phyloP scores from a whole-genome alignment of 2,797 vertebrate genomes.

The Ataeniobius toweri region DNA sequence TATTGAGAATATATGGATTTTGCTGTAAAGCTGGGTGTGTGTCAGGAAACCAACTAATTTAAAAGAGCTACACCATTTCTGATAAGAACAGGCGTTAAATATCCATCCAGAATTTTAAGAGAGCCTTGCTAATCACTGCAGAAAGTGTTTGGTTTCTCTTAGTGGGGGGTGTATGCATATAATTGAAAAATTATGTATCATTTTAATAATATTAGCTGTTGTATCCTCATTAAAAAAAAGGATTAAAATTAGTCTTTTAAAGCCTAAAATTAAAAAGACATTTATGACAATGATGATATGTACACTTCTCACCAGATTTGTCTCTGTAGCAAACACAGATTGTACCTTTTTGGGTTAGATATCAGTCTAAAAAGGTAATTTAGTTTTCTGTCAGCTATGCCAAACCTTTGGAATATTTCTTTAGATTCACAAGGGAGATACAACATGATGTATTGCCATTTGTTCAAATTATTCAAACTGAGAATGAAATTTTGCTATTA shows the following conservation, averaged over 20 bases:
- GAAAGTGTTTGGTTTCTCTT: neutral
- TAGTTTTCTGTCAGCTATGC: neutral
- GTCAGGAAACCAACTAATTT: too few species aligned
- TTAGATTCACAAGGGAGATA: neutral
- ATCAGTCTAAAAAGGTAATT: neutral
- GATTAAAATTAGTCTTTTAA: too few species aligned
- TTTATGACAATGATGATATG: neutral
- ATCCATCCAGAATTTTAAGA: too few species aligned
- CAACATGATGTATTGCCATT: neutral
- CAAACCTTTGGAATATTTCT: conserved; percentile 4
- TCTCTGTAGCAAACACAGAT: conserved; percentile 45
- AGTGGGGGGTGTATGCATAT: neutral
- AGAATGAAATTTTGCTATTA: conserved; percentile 26
- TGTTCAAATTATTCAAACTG: conserved; percentile 20
- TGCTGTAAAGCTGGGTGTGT: neutral
- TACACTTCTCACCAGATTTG: neutral
- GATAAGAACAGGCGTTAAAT: too few species aligned
- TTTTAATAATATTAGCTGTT: neutral
- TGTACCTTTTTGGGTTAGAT: conserved; percentile 8
- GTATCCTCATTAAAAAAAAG: neutral
- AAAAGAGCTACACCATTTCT: too few species aligned
- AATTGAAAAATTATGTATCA: too few species aligned
- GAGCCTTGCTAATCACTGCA: too few species aligned
- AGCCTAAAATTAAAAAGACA: neutral
- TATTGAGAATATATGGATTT: too few species aligned